Conservation (phyloP, 2,113 vertebrate genomes). For the Dromiciops gliroides region DNA sequence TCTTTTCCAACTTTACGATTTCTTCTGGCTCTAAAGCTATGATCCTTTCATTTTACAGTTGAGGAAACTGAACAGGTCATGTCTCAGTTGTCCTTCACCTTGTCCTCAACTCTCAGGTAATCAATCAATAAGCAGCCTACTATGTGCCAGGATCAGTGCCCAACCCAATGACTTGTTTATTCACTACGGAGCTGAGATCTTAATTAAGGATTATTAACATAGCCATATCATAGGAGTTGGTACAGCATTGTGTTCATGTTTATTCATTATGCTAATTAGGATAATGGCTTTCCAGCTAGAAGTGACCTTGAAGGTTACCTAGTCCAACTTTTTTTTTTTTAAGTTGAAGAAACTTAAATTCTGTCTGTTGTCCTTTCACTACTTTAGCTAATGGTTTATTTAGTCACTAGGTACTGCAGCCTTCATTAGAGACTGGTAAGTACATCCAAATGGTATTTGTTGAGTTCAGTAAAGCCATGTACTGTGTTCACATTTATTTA, state of each 20-base stretch:
- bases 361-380: neutral
- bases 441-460: neutral
- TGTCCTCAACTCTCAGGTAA: neutral
- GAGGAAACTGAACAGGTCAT: neutral
- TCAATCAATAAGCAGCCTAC: neutral
- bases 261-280: neutral
- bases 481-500: neutral
- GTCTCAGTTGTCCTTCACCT: neutral
- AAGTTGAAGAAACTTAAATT: neutral
- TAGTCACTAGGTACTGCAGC: neutral
- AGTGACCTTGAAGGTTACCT: neutral
- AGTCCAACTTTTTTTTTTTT: neutral
- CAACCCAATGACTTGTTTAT: neutral
- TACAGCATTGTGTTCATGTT: constrained; percentile 8
- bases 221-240: neutral
- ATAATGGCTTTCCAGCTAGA: neutral
- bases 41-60: neutral
- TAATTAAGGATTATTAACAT: neutral
- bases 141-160: neutral
- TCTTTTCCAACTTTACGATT: neutral
- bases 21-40: neutral
- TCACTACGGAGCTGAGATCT: constrained; percentile 7
- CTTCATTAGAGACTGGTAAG: neutral
- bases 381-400: neutral
- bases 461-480: neutral